Base-by-base conservation (phyloP, 2,113 vertebrate species). In the Pelecanoides urinatrix region DNA sequence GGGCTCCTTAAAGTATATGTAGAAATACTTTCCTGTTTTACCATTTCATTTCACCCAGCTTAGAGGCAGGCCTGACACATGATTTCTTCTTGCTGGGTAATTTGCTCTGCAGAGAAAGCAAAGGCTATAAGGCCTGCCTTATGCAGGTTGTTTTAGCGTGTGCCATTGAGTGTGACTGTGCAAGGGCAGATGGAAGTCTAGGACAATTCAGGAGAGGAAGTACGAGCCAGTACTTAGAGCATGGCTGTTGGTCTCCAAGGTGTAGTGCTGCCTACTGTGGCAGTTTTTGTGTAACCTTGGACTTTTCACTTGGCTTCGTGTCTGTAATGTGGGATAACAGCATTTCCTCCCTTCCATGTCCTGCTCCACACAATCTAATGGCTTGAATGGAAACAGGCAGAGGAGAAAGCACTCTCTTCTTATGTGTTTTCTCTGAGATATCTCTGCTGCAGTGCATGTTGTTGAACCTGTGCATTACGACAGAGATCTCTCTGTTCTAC, bases 251-350 rank as follows among this genome's bases (percentile, higher is more conserved):
- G n/a, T 45, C 36, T 86, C 62, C 36, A 36, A 79, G 86, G 71
- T 71, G 50, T 27, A 89, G 59, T 0, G 0, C 29, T 73, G 30
- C 45, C 47, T 30, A 71, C 87, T 61, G 44, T 14, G 29, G 42
- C 26, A 30, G 68, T 32, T 42, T 83, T 68, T 38, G 36, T 23
- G 61, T 88, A 79, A 78, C 27, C 36, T 71, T 55, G 27, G 40
- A 50, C 45, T 86, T 97, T 88, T 72, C 42, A 38, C 50, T 86
- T 55, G 23, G 13, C 29, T 90, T 40, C 81, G 79, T 93, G 38
- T 75, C 52, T 71, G 13, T 81, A 47, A 66, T 16, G 23, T 90
- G 62, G n/a, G 45, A 80, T 82, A 81, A 71, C 30, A 92, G 29
- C 36, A 68, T 82, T 70, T 87, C 42, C 44, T 84, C 34, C 30